phyloP scores from a whole-genome alignment of 2,888 invertebrate species.

The Lordiphosa fenestrarum region DNA sequence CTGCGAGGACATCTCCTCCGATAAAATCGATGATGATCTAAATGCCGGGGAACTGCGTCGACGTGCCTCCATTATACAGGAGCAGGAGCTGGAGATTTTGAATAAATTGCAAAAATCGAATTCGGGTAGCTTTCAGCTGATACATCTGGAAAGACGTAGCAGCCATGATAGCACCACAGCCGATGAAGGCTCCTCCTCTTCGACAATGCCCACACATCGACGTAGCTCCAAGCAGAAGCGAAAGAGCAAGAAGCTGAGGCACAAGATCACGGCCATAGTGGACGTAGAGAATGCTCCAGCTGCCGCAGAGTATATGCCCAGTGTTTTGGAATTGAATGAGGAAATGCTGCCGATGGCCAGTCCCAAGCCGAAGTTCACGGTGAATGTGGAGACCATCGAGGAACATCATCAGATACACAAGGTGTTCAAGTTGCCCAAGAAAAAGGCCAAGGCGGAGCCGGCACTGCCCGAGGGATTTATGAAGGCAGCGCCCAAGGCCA shows the following conservation, averaged over 20 bases:
- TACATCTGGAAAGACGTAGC: constrained; percentile 76
- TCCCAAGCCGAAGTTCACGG: constrained; percentile 77
- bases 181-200: constrained; percentile 34
- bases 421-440: constrained; percentile 79
- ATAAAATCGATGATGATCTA: constrained; percentile 81
- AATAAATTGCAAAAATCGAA: constrained; percentile 78
- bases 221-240: constrained; percentile 67
- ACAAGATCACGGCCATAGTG: constrained; percentile 79
- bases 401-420: constrained; percentile 77
- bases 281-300: constrained; percentile 72
- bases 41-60: constrained; percentile 82
- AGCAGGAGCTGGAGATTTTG: constrained; percentile 79
- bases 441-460: constrained; percentile 46
- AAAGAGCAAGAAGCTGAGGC: constrained; percentile 75
- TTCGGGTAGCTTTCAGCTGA: constrained; percentile 77
- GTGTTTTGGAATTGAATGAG: constrained; percentile 53
- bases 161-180: constrained; percentile 73
- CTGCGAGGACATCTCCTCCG: constrained; percentile 82
- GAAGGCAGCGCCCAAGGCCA: constrained; percentile 64
- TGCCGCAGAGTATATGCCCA: constrained; percentile 55
- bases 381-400: constrained; percentile 78
- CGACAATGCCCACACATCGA: constrained; percentile 12
- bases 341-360: constrained; percentile 26
- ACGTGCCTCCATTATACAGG: constrained; percentile 82
- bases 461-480: constrained; percentile 67